Evolutionary conservation across 2,113 vertebrate species (phyloP).

Genomic region (Psettodes erumei): DNA sequence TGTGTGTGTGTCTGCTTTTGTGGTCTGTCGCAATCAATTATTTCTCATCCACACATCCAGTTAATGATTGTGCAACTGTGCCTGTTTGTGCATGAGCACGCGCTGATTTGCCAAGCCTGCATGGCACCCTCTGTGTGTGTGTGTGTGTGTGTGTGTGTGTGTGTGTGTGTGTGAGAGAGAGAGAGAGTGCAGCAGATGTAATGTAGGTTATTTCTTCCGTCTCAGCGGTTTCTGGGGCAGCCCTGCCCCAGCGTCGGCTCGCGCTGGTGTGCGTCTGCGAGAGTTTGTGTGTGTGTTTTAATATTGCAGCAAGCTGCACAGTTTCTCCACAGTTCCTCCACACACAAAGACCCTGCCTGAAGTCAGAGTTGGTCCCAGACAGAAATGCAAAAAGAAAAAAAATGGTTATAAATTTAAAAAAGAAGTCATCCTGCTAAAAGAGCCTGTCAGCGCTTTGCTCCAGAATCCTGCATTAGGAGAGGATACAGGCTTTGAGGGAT

Average conservation of each 20-base stretch:
- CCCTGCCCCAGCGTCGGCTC: constrained; percentile 58
- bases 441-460: constrained; percentile 1
- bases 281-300: constrained; percentile 47
- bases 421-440: constrained; percentile 6
- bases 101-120: constrained; percentile 18
- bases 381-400: background rate
- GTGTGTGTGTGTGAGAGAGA: background rate
- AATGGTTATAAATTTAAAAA: constrained; percentile 1
- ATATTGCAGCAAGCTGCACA: constrained; percentile 70
- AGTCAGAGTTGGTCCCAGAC: constrained; percentile 41
- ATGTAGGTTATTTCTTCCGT: constrained; percentile 83
- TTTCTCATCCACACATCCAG: constrained; percentile 11
- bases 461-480: too few species aligned
- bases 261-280: background rate
- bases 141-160: background rate
- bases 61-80: constrained; percentile 21
- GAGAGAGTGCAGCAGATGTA: constrained; percentile 38
- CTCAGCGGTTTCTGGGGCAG: constrained; percentile 78
- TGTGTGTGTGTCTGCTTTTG: constrained; percentile 8
- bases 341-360: constrained; percentile 13
- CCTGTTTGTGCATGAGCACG: constrained; percentile 28
- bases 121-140: background rate
- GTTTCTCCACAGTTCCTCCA: constrained; percentile 16
- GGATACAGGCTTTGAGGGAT: constrained; percentile 4
- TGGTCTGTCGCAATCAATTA: constrained; percentile 30